phyloP scores from a whole-genome alignment of 2,113 vertebrate species.

The Dryoscopus gambensis region DNA sequence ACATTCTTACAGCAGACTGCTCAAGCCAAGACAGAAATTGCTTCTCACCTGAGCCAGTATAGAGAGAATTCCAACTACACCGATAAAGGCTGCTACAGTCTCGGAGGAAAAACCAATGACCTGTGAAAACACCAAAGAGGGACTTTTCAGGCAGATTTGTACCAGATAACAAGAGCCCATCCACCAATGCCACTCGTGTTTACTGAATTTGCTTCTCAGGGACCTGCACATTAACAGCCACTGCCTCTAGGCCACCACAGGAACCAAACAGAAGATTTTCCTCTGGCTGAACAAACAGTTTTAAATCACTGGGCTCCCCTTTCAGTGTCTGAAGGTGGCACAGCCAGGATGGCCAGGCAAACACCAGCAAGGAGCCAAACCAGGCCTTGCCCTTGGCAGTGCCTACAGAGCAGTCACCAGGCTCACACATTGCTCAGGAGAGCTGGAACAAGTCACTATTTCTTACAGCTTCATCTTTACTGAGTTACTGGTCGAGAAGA shows the following conservation, averaged over 20 bases:
- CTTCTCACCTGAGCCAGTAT: slow-evolving; percentile 87
- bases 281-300: background rate
- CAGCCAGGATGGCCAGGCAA: background rate
- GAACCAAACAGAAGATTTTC: background rate
- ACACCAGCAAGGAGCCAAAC: background rate
- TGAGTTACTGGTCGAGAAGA: background rate
- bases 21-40: background rate
- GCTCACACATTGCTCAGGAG: background rate
- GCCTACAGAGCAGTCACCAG: background rate
- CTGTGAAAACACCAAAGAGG: slow-evolving; percentile 59
- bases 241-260: background rate
- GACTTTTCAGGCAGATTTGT: background rate
- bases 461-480: background rate
- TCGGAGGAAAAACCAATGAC: slow-evolving; percentile 86
- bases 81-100: slow-evolving; percentile 89
- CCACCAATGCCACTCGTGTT: background rate
- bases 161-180: background rate
- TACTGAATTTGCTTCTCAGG: background rate
- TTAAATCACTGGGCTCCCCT: background rate
- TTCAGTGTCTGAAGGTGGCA: background rate
- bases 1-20: background rate
- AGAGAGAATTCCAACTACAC: slow-evolving; percentile 88
- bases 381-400: background rate
- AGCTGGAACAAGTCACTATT: background rate
- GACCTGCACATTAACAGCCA: background rate